These are phyloP conservation scores for Artibeus lituratus DNA, from an alignment of 2,797 vertebrate species.

Conservation along the genomic window DNA sequence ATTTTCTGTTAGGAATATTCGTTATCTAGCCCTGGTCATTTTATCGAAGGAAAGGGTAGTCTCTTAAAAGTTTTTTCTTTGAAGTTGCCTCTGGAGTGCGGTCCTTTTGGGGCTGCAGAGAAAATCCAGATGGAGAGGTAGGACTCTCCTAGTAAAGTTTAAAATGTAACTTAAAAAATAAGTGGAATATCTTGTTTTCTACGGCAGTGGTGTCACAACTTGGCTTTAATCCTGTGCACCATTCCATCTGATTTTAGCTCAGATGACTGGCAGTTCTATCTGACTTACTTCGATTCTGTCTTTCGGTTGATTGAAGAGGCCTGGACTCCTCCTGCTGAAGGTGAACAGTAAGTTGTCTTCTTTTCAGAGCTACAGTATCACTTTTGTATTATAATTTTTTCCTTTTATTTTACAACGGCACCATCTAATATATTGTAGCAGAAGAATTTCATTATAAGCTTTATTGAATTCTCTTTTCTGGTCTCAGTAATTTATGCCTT, in stretches of 20 bases:
- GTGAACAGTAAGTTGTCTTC: constrained; percentile 90
- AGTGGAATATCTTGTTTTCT: not conserved
- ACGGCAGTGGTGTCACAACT: constrained; percentile 2
- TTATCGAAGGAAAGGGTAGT: not conserved
- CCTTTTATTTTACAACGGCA: not conserved
- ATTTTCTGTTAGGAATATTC: not conserved
- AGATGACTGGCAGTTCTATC: constrained; percentile 99
- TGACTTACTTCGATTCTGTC: constrained; percentile 95
- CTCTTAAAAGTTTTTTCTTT: not conserved
- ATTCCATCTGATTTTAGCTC: constrained; percentile 87
- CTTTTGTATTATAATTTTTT: not conserved
- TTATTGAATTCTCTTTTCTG: not conserved
- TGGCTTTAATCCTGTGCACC: constrained; percentile 60
- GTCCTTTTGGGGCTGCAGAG: not conserved
- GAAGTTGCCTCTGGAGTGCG: not conserved
- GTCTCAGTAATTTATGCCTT: not conserved
- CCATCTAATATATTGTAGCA: not conserved
- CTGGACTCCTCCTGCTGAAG: constrained; percentile 91
- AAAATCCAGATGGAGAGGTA: not conserved
- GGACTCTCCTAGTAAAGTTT: not conserved
- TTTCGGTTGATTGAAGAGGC: constrained; percentile 93
- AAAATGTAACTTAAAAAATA: not conserved
- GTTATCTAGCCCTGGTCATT: not conserved
- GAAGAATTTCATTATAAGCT: not conserved
- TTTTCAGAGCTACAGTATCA: constrained; percentile 41